Evolutionary conservation across 1,140 invertebrate species (phyloP).

Genomic region (Laodelphax striatellus): DNA sequence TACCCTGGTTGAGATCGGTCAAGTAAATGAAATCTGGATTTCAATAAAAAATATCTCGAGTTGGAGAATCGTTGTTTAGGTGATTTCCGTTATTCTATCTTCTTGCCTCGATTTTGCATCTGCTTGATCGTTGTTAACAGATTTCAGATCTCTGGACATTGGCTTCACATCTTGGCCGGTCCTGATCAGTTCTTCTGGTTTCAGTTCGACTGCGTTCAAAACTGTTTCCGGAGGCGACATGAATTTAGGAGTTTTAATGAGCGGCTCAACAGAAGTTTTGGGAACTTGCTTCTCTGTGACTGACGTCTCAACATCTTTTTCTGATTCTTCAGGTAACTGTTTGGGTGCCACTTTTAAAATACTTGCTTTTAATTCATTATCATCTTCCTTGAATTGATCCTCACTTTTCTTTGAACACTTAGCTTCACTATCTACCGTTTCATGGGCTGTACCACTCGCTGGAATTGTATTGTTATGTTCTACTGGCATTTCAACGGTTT

Average conservation of each 20-base stretch:
- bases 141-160: constrained; percentile 30
- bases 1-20: not conserved
- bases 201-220: not conserved
- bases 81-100: not conserved
- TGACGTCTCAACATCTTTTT: not conserved
- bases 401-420: not conserved
- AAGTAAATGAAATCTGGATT: not conserved
- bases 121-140: constrained; percentile 19
- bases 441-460: not conserved
- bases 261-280: constrained; percentile 22
- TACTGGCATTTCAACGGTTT: not conserved
- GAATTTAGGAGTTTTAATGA: constrained; percentile 28
- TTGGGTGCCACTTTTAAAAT: not conserved
- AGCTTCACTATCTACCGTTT: constrained; percentile 2
- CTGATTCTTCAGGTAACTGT: not conserved
- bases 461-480: not conserved
- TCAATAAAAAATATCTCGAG: not conserved
- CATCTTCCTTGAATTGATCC: not conserved
- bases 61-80: not conserved
- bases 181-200: not conserved
- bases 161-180: constrained; percentile 19
- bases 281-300: constrained; percentile 18
- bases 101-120: constrained; percentile 9
- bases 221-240: constrained; percentile 23
- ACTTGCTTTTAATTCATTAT: not conserved